Evolutionary conservation across 2,888 invertebrate genomes (phyloP), one percentile per base, ranked within the genome.

Genomic region (Anagyrus pseudococci): DNA sequence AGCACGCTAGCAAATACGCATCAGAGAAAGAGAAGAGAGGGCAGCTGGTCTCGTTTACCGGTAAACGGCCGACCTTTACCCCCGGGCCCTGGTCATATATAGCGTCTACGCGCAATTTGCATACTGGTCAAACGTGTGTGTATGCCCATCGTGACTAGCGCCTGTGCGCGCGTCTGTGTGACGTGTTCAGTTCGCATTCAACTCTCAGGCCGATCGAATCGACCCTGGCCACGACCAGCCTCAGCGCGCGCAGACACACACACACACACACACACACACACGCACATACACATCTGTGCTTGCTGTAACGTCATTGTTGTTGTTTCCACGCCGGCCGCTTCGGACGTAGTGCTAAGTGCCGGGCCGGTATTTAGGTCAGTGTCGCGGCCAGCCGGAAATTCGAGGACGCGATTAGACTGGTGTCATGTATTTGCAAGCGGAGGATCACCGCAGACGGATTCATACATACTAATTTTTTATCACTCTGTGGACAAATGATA

Each of bases 51-150:
- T 19, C 46, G 33, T 23, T 25, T 20, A 58, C 23, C 43, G 29
- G 57, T 58, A 49, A 58, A 56, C 52, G 52, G 19, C 17, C 57
- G 57, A 56, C 60, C 60, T 64, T 64, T 64, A 40, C 56, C 60
- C 59, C 40, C 56, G 47, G 52, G 64, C 25, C 29, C 26, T 37
- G 50, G 52, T 46, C 47, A 29, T 49, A 15, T 49, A 29, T 47
- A 46, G 6, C n/a, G n/a, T n/a, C n/a, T n/a, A n/a, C n/a, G n/a
- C n/a, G 44, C 20, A 60, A 71, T 71, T 75, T 69, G 67, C 74
- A 75, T 74, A 74, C 73, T 59, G 68, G 72, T 69, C 67, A 66
- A 68, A 72, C 72, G 54, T 64, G 66, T 62, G 52, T 7, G 4
- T n/a, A n/a, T 13, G 40, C 43, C 33, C 29, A 29, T 10, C 33